Evolutionary conservation across 2,888 invertebrate genomes (phyloP), one percentile per base, ranked within the genome.

Genomic region (Cremastinae sp.): DNA sequence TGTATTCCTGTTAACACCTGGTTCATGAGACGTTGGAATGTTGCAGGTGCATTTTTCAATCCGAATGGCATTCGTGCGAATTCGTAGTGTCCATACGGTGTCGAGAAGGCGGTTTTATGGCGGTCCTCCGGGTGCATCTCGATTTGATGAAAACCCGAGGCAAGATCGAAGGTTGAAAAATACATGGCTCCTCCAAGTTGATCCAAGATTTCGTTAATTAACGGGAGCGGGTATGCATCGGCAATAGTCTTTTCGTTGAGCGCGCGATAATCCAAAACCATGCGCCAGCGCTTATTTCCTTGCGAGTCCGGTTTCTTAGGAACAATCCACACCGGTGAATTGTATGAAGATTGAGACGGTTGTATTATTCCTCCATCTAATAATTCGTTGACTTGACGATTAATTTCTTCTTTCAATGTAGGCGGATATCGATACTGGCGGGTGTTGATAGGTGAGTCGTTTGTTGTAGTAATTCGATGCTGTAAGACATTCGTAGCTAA

Each of bases 301-400:
- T 64, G 36, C 0, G 75, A 69, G 68, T 87, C 80, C 0, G 22
- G 79, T 73, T 85, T 86, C 74, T 89, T 90, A 5, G 80, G 79
- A 0, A 86, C 86, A 0, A 89, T 62, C 1, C 87, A 84, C 2
- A 88, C 79, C 0, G 88, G 89, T 1, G 82, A 78, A 8, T 84
- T 78, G 81, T 83, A 90, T 0, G 87, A 85, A 10, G 82, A 82
- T 7, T 70, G 71, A 1, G 83, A 84, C 1, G 74, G 78, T 54
- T 77, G 58, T 12, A 81, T 78, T 18, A 83, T 68, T 18, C 78
- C 80, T 28, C 74, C 20, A 2, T 74, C 49, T 8, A 74, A 34
- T 36, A 68, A 20, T 36, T 70, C 70, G 9, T 62, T 56, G 2
- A 73, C 62, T 59, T 73, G 75, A 8, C 64, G 41, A 38, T 64